phyloP scores from a whole-genome alignment of 2,113 vertebrate species.

The Nycticryphes semicollaris region DNA sequence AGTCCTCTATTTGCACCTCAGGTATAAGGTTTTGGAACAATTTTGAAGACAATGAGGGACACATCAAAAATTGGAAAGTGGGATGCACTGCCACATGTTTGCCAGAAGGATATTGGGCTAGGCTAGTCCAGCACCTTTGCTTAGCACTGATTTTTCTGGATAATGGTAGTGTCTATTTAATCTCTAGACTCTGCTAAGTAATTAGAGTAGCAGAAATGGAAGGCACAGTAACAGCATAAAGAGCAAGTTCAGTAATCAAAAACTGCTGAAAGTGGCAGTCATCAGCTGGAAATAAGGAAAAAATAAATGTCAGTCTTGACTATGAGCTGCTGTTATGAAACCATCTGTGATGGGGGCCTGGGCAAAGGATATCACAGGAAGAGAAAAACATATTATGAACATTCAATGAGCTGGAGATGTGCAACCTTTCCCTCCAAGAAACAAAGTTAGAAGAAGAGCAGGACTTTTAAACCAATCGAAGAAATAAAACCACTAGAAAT shows the following conservation, averaged over 20 bases:
- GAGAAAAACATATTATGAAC: background rate
- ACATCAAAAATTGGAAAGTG: background rate
- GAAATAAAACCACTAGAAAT: background rate
- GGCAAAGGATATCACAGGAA: background rate
- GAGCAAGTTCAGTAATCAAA: background rate
- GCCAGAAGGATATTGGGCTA: background rate
- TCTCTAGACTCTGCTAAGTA: background rate
- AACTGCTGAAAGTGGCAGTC: background rate
- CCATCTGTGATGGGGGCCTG: background rate
- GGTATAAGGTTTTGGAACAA: background rate
- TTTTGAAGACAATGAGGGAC: background rate
- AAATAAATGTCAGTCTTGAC: background rate
- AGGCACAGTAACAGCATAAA: background rate
- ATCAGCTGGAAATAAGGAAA: background rate
- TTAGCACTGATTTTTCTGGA: background rate
- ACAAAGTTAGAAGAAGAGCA: background rate
- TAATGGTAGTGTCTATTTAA: background rate
- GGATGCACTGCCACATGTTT: background rate
- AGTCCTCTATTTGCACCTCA: background rate
- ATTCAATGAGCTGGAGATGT: background rate
- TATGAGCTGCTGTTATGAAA: background rate
- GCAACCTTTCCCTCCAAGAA: background rate
- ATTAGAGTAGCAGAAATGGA: background rate
- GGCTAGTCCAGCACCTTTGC: background rate
- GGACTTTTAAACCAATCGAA: background rate